Base-by-base conservation (phyloP, 2,888 invertebrate genomes). In the Callinectes sapidus region DNA sequence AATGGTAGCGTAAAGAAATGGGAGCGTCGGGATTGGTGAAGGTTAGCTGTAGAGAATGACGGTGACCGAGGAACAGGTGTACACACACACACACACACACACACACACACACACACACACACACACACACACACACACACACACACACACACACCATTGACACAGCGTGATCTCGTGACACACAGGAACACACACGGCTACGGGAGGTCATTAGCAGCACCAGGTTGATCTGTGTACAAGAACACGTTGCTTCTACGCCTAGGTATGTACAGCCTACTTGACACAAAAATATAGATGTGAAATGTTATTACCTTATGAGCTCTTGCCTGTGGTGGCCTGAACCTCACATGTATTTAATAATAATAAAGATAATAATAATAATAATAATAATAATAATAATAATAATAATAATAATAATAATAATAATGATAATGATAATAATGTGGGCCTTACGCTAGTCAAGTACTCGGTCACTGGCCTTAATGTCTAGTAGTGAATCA, bases 91-190 rank as follows among this genome's bases (percentile, higher is more conserved):
- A 85, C 85, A 85, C 85, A 85, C 85, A 85, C 85, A 85, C 85
- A 85, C 85, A 85, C 85, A 85, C 85, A 85, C 85, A 85, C 85
- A 85, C 85, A 85, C 85, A 85, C 28, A 85, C 85, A 85, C 85
- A 85, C 39, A 85, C 39, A 85, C 39, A 28, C 71, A n/a, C 71
- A 28, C 28, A 77, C 71, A 77, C 71, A 85, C 39, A 85, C 39
- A 77, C 71, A 77, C 71, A 77, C 71, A 77, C 71, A 77, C 71
- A 77, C 71, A 77, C 5, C 23, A 61, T 61, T 61, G 61, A 61
- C 71, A 71, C 71, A 71, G 6, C 71, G 48, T 86, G 48, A 42
- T 42, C 48, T 42, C 48, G 28, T 86, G 32, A 86, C 81, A 81
- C 77, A 81, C 81, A 81, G 39, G 23, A 42, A 86, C 81, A 87